Conservation (phyloP, 53 echinoderm and acorn worm species). For the Pentamera pediparva region DNA sequence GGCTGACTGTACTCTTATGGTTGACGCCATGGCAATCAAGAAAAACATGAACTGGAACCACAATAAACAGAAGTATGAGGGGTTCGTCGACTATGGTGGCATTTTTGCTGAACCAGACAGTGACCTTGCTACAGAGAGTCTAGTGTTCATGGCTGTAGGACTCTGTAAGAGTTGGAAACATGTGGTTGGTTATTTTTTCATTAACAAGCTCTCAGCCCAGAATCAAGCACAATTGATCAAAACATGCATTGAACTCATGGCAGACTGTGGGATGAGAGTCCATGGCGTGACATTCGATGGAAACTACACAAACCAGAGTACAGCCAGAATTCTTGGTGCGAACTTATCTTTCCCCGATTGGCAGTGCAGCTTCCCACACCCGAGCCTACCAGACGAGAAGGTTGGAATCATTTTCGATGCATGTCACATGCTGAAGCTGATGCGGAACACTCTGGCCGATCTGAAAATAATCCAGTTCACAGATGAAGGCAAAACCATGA, state of each 20-base stretch:
- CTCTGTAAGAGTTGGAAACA: background rate
- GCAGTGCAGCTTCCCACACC: slow-evolving; percentile 17
- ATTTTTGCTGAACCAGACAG: background rate
- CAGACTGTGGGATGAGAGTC: background rate
- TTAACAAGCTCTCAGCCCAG: background rate
- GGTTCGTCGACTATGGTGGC: background rate
- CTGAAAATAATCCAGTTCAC: slow-evolving; percentile 4
- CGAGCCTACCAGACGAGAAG: slow-evolving; percentile 21
- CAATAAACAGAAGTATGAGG: background rate
- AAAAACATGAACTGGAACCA: background rate
- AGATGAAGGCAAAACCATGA: background rate
- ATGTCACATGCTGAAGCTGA: slow-evolving; percentile 43
- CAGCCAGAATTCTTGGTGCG: background rate
- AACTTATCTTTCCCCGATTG: background rate
- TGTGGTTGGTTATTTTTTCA: background rate
- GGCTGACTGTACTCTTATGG: background rate
- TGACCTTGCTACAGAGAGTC: slow-evolving; percentile 1
- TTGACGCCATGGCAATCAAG: background rate
- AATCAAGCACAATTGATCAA: background rate
- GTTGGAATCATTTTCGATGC: slow-evolving; percentile 44
- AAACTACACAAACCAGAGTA: background rate
- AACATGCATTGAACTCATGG: background rate
- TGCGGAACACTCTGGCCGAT: slow-evolving; percentile 38
- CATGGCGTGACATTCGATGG: background rate
- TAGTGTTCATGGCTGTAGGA: background rate